These are phyloP conservation scores for Monopterus albus DNA, from an alignment of 2,113 vertebrate species.

Conservation along the genomic window DNA sequence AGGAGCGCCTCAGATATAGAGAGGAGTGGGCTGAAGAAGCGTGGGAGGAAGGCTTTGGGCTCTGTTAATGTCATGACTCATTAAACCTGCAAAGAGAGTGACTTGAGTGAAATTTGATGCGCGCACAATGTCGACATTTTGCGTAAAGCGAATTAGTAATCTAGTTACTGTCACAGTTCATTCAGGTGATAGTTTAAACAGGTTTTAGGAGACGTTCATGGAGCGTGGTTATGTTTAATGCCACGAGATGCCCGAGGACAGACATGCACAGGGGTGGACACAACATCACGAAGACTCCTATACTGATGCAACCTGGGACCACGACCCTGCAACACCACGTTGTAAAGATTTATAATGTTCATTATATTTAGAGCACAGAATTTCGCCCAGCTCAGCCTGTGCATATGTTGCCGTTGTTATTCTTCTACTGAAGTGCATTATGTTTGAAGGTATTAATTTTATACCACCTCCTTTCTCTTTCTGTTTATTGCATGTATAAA, in stretches of 20 bases:
- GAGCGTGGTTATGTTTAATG: slow-evolving; percentile 20
- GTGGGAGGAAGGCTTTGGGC: slow-evolving; percentile 71
- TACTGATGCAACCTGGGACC: too few species aligned
- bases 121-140: slow-evolving; percentile 16
- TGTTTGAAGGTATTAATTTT: background rate
- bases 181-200: slow-evolving; percentile 35
- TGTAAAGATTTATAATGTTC: too few species aligned
- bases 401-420: too few species aligned
- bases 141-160: slow-evolving; percentile 21
- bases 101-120: slow-evolving; percentile 22
- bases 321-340: too few species aligned
- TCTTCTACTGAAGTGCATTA: background rate
- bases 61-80: slow-evolving; percentile 71
- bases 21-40: slow-evolving; percentile 58
- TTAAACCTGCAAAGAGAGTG: slow-evolving; percentile 57
- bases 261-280: background rate
- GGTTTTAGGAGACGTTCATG: background rate
- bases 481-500: background rate
- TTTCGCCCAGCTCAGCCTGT: too few species aligned
- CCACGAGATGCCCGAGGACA: slow-evolving; percentile 10
- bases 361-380: too few species aligned
- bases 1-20: slow-evolving; percentile 64
- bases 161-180: slow-evolving; percentile 39
- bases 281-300: slow-evolving; percentile 10
- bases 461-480: background rate